Percentiles rank a stretch among this genome's conserved stretches.
Conservation (phyloP, 2,113 vertebrate genomes). For the rabbit (Oryctolagus cuniculus) region DNA sequence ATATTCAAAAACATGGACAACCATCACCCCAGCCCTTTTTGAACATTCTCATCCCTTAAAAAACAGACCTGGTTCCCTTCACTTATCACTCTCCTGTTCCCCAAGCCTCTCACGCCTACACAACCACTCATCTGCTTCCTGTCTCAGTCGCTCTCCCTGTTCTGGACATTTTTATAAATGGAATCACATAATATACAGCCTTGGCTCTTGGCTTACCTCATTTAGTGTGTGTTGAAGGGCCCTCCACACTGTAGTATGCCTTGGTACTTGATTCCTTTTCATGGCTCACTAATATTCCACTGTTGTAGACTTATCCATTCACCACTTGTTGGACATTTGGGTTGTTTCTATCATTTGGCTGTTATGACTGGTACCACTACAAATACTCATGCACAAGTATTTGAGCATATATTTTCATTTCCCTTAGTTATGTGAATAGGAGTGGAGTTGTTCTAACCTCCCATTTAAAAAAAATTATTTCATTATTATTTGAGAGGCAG, state of each 20-base stretch:
- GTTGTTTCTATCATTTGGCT: background rate
- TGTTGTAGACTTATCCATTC: background rate
- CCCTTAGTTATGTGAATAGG: background rate
- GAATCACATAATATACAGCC: no score
- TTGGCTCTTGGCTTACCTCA: background rate
- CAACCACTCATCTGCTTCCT: background rate
- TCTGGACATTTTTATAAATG: background rate
- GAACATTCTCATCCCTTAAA: background rate
- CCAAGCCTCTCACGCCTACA: background rate
- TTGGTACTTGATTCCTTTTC: background rate
- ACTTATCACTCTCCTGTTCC: background rate
- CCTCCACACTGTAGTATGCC: no score
- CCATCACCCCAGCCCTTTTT: background rate
- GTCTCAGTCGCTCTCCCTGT: background rate
- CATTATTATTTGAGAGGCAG: no score
- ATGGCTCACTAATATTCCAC: background rate
- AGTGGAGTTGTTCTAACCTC: background rate
- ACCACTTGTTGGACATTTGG: background rate
- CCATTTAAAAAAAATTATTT: no score
- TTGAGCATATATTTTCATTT: background rate
- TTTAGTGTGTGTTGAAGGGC: background rate
- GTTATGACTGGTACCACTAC: background rate
- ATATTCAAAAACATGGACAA: background rate
- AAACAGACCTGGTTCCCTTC: background rate
- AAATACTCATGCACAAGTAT: background rate